phyloP scores from a whole-genome alignment of 1,140 invertebrate species.

The Phymorhynchus buccinoides region DNA sequence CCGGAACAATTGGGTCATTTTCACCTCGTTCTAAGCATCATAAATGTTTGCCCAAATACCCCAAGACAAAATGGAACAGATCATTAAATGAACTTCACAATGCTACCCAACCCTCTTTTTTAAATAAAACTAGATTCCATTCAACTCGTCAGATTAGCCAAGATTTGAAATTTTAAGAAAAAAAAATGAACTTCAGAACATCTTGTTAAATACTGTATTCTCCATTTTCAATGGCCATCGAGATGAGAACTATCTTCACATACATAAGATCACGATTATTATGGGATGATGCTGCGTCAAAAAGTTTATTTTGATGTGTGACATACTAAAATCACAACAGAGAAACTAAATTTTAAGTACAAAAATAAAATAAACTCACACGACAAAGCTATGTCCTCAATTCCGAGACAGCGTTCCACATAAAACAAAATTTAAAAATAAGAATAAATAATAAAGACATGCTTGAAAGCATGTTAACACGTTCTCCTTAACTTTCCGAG shows the following conservation, averaged over 20 bases:
- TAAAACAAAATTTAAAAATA: neutral
- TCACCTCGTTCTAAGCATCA: too few species aligned
- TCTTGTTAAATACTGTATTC: neutral
- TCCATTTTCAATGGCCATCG: neutral
- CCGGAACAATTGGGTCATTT: too few species aligned
- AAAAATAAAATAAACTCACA: too few species aligned
- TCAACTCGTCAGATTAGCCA: neutral
- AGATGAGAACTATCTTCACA: neutral
- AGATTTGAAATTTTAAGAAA: too few species aligned
- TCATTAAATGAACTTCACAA: neutral
- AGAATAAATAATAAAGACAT: too few species aligned
- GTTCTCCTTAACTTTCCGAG: neutral
- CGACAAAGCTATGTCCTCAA: neutral
- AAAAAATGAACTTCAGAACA: neutral
- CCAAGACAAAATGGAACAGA: neutral
- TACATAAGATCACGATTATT: neutral
- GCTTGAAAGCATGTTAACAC: too few species aligned
- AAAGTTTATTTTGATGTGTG: neutral
- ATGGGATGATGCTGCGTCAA: neutral
- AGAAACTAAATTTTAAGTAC: neutral
- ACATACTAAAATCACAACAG: neutral
- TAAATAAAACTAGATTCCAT: neutral
- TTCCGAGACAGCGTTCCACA: neutral
- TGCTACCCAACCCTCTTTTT: neutral
- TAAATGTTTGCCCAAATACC: neutral